Evolutionary conservation across 2,113 vertebrate species (phyloP).

Genomic region (Malurus elegans): DNA sequence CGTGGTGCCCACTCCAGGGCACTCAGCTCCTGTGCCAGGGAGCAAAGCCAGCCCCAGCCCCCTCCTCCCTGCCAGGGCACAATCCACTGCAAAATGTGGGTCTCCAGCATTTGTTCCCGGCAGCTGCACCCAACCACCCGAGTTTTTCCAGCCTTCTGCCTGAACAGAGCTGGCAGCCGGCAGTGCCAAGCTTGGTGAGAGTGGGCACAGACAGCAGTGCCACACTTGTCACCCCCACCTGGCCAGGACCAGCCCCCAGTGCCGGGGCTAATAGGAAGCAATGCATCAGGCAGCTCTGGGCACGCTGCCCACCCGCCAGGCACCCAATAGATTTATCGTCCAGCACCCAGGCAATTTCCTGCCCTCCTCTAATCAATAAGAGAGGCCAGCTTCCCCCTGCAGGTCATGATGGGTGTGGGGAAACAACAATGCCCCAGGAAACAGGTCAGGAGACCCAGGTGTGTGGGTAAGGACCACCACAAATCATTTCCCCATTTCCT

Average conservation of each 20-base stretch:
- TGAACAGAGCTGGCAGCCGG: neutral
- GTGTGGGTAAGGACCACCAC: neutral
- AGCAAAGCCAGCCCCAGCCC: neutral
- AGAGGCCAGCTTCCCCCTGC: neutral
- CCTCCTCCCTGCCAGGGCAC: accelerated
- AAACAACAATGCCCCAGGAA: neutral
- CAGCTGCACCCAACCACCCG: neutral
- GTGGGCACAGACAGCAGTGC: neutral
- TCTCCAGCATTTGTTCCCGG: accelerated
- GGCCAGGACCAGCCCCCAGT: neutral
- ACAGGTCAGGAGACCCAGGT: neutral
- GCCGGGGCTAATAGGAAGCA: conserved; percentile 48
- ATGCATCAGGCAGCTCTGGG: conserved; percentile 51
- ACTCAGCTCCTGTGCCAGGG: accelerated
- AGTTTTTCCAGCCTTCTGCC: neutral
- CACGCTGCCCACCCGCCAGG: neutral
- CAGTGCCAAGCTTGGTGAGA: neutral
- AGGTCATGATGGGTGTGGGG: neutral
- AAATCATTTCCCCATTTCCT: neutral
- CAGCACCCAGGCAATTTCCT: conserved; percentile 40
- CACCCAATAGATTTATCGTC: conserved; percentile 42
- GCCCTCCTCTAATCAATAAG: conserved; percentile 31
- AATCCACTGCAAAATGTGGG: neutral
- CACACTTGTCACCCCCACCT: neutral
- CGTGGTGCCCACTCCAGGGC: accelerated